Evolutionary conservation across 2,113 vertebrate species (phyloP).

Genomic region (Nestor notabilis): DNA sequence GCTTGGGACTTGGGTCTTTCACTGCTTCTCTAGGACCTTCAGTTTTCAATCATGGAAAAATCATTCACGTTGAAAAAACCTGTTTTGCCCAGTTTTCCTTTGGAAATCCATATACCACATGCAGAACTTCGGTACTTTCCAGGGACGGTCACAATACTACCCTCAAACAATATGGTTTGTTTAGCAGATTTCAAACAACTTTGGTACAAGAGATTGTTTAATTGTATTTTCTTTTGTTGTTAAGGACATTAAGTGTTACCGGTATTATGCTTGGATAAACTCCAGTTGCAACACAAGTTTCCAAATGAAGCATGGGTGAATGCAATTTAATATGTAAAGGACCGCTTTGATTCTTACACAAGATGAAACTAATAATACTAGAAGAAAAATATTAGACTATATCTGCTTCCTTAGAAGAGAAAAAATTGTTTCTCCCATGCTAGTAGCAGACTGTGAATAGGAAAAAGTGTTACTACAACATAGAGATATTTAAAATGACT

Average conservation of each 20-base stretch:
- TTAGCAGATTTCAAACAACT: not conserved
- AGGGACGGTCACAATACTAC: rapidly evolving
- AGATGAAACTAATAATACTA: not conserved
- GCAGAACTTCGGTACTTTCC: not conserved
- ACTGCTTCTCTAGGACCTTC: not conserved
- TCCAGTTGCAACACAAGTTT: conserved; percentile 12
- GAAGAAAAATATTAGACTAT: not conserved
- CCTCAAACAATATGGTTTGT: not conserved
- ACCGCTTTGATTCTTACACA: conserved; percentile 2
- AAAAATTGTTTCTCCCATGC: not conserved
- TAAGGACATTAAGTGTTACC: not conserved
- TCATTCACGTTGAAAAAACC: not conserved
- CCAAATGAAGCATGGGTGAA: not conserved
- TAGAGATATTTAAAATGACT: not conserved
- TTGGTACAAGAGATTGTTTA: not conserved
- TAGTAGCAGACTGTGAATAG: not conserved
- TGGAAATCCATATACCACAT: not conserved
- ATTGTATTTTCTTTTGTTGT: conserved; percentile 43
- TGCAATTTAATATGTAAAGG: conserved; percentile 4
- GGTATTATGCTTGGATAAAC: not conserved
- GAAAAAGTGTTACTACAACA: not conserved
- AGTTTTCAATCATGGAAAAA: not conserved
- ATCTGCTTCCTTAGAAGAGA: conserved; percentile 1
- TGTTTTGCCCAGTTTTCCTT: not conserved
- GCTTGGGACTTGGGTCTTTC: not conserved